Conservation (phyloP, 2,113 vertebrate genomes). For the Rhombomys opimus region DNA sequence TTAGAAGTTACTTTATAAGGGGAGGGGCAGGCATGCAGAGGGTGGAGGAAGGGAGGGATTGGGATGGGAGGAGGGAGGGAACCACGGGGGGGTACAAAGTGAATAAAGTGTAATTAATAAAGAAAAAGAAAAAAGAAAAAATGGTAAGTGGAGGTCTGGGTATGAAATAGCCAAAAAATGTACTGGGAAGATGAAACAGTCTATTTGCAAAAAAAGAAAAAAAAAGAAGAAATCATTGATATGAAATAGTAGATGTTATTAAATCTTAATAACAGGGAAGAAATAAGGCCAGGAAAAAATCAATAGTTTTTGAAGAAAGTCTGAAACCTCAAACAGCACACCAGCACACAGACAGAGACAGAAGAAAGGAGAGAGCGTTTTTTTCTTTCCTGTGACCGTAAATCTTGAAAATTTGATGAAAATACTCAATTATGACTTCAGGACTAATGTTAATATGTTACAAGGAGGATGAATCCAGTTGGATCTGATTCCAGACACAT, state of each 20-base stretch:
- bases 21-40: too few species aligned
- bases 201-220: neutral
- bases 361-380: neutral
- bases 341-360: neutral
- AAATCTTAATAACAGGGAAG: neutral
- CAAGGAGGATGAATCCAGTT: neutral
- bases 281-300: neutral
- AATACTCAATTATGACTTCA: neutral
- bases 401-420: neutral
- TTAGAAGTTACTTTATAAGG: neutral
- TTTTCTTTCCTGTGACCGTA: too few species aligned
- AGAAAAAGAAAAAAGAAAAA: neutral
- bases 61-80: too few species aligned
- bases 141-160: neutral
- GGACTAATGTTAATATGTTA: neutral
- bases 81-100: too few species aligned
- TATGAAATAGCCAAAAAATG: too few species aligned
- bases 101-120: too few species aligned
- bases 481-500: neutral
- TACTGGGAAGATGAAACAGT: neutral
- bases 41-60: too few species aligned
- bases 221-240: neutral
- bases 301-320: neutral
- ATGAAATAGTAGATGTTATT: neutral
- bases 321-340: neutral